Conservation (phyloP, 2,797 vertebrate genomes). For the Monodelphis domestica region DNA sequence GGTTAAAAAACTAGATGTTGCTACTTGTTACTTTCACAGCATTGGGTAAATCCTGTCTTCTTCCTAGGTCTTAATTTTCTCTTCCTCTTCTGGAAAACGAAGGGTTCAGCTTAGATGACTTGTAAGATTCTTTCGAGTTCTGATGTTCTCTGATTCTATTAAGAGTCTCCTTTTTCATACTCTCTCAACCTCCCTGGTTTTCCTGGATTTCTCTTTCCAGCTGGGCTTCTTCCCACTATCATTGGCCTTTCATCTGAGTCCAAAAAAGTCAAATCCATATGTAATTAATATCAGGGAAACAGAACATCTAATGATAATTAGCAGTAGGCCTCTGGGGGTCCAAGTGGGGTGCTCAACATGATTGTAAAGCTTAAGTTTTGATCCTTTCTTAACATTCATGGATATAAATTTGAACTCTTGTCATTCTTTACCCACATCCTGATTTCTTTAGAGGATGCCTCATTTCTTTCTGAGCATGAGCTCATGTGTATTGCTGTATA, state of each 20-base stretch:
- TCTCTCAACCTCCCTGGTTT: not conserved
- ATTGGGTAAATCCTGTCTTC: not conserved
- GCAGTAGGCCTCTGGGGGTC: slow-evolving; percentile 6
- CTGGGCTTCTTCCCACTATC: not conserved
- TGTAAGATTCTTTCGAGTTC: not conserved
- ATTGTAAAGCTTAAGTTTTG: not conserved
- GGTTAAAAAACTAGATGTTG: not conserved
- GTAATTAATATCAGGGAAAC: slow-evolving; percentile 40
- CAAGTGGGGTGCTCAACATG: not conserved
- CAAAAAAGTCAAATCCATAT: slow-evolving; percentile 53
- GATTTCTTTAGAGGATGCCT: not conserved
- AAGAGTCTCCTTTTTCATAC: not conserved
- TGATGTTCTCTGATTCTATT: not conserved
- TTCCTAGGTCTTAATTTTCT: not conserved
- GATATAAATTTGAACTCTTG: not conserved
- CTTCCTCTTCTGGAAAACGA: slow-evolving; percentile 29
- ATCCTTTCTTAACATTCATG: not conserved
- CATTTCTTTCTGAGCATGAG: not conserved
- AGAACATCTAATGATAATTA: slow-evolving; percentile 45
- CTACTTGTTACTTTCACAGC: not conserved
- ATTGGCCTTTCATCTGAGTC: slow-evolving; percentile 30
- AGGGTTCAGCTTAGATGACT: not conserved
- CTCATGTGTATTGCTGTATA: not conserved
- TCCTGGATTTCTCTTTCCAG: not conserved
- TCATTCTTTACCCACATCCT: not conserved